Percentiles rank a stretch among this genome's conserved stretches.
These are phyloP conservation scores for Cataglyphis albicans DNA, from an alignment of 2,888 invertebrate species.

Conservation along the genomic window DNA sequence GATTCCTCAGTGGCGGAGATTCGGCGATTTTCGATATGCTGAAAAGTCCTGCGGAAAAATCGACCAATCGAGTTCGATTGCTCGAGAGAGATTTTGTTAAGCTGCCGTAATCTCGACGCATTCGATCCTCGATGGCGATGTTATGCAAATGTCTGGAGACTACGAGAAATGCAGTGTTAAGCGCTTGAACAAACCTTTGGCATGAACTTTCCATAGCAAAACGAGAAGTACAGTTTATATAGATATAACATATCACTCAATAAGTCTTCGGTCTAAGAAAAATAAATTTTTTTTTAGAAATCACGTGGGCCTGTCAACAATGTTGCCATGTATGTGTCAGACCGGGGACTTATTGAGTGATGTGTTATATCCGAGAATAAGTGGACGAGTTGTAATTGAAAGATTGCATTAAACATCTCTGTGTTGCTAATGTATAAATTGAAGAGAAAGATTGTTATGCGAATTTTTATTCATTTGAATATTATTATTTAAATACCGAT, in stretches of 20 bases:
- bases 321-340: too few species aligned
- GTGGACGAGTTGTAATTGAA: background rate
- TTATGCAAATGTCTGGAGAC: slow-evolving; percentile 43
- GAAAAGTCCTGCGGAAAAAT: slow-evolving; percentile 37
- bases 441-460: background rate
- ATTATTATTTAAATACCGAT: background rate
- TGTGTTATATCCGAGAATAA: background rate
- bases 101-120: slow-evolving; percentile 27
- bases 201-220: background rate
- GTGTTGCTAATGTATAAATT: background rate
- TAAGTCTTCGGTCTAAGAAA: too few species aligned
- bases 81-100: slow-evolving; percentile 43
- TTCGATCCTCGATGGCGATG: slow-evolving; percentile 31
- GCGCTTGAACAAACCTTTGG: slow-evolving; percentile 19
- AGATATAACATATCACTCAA: too few species aligned
- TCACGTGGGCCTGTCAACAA: background rate
- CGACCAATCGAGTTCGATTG: slow-evolving; percentile 22
- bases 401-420: background rate
- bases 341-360: too few species aligned
- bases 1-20: background rate
- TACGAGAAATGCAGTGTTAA: slow-evolving; percentile 28
- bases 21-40: background rate
- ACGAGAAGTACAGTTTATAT: background rate
- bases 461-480: background rate
- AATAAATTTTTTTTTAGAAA: too few species aligned